Conservation (phyloP, 2,797 vertebrate species). For the Melanotaenia maccullochi region DNA sequence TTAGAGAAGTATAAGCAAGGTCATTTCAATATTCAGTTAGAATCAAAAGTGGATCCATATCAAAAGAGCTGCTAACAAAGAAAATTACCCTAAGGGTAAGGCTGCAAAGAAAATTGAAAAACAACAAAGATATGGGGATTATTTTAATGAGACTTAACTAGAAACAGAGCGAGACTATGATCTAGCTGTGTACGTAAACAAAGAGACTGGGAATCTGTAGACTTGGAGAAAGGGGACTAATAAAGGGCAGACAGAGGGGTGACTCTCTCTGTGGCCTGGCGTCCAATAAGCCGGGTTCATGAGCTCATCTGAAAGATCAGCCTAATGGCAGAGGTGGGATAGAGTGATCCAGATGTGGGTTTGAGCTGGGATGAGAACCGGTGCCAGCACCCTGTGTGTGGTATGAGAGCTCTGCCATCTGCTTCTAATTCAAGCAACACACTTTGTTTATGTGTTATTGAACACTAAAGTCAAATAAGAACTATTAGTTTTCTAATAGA, state of each 20-base stretch:
- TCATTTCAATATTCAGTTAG: background rate
- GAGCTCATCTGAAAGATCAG: conserved; percentile 73
- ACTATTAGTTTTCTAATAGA: conserved; percentile 68
- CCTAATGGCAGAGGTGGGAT: conserved; percentile 66
- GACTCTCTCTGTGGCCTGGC: conserved; percentile 60
- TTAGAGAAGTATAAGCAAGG: background rate
- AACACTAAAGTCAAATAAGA: conserved; percentile 78
- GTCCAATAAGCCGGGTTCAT: conserved; percentile 67
- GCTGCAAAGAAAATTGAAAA: background rate
- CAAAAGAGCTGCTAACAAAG: conserved; percentile 11
- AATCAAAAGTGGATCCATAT: background rate
- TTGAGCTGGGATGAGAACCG: conserved; percentile 67
- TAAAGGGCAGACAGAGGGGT: conserved; percentile 24
- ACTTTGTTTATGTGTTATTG: conserved; percentile 74
- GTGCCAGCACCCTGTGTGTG: conserved; percentile 82
- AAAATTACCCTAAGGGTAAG: background rate
- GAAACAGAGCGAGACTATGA: conserved; percentile 16
- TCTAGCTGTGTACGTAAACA: conserved; percentile 12
- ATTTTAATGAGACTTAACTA: conserved; percentile 20
- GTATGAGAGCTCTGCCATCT: conserved; percentile 76
- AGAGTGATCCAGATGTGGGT: conserved; percentile 78
- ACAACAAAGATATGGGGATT: conserved; percentile 6
- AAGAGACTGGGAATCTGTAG: conserved; percentile 16
- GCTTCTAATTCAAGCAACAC: conserved; percentile 76
- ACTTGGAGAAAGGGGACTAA: conserved; percentile 32